Percentiles rank a stretch among this genome's conserved stretches.
Evolutionary conservation across 37 sponge, comb jelly and placozoan genomes (phyloP).

Genomic region (Corticium candelabrum): DNA sequence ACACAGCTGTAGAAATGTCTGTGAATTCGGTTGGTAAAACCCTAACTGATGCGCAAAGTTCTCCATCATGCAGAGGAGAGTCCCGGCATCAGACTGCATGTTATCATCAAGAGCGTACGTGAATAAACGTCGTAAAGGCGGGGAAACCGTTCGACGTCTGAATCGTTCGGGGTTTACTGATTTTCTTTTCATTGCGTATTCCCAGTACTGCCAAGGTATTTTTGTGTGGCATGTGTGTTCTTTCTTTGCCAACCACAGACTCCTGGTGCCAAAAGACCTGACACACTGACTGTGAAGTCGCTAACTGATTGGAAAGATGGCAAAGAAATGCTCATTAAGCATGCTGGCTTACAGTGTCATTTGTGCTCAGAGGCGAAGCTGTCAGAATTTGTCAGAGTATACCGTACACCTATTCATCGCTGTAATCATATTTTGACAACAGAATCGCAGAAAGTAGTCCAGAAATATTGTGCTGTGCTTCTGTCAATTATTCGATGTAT

Average conservation of each 20-base stretch:
- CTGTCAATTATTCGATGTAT: conserved; percentile 17
- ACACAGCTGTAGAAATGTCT: too few relatives aligned
- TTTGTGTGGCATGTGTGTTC: not conserved
- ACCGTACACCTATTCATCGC: not conserved
- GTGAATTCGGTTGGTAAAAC: too few relatives aligned
- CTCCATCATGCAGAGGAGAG: too few relatives aligned
- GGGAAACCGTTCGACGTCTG: not conserved
- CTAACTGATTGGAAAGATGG: not conserved
- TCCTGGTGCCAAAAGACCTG: not conserved
- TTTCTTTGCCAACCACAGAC: not conserved
- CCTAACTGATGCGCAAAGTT: too few relatives aligned
- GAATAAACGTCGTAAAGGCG: not conserved
- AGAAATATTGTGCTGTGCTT: not conserved
- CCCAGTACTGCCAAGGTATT: too few relatives aligned
- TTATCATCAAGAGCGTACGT: not conserved
- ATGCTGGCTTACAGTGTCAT: not conserved
- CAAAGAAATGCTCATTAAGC: not conserved
- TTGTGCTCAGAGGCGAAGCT: not conserved
- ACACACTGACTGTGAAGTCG: not conserved
- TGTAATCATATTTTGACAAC: not conserved
- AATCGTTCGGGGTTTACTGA: too few relatives aligned
- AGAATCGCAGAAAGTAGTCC: not conserved
- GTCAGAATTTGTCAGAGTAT: not conserved
- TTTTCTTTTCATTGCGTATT: too few relatives aligned
- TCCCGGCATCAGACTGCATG: not conserved